Base-by-base conservation (phyloP, 2,797 vertebrate genomes). In the Muscicapa comitata region DNA sequence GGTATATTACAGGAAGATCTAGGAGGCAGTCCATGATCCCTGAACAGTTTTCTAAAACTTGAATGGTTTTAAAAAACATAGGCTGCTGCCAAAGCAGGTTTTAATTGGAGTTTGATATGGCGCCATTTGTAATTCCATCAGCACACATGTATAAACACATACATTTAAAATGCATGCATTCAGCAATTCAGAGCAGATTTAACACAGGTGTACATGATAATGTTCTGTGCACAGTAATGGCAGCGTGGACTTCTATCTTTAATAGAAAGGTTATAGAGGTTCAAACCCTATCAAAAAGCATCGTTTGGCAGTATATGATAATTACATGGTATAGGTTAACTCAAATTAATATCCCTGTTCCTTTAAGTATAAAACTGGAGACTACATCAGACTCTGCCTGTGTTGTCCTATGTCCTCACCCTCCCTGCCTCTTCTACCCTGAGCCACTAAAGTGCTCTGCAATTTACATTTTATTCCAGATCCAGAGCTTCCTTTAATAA, bases 161-260 rank as follows among this genome's bases (percentile, higher is more conserved):
- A 25, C 1, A 28, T 51, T 59, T 57, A 40, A 35, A 17, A 53
- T 58, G 17, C 4, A 50, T 16, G 2, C 4, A 45, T 72, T 57
- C 63, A 84, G 21, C 10, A 78, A 23, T 33, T 77, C 23, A 73
- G 43, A 58, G 7, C 4, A 78, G 38, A 68, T 54, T 88, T 67
- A 84, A 17, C 9, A 43, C 12, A 59, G 54, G 11, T 17, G 6
- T 50, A 15, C 7, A 7, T 8, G 3, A 33, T 31, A 31, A 37
- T 1, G 3, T 45, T 74, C 17, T 74, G 11, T 25, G 11, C 5
- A 35, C 0, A 0, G 8, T n/a, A 63, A 20, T 10, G 8, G 6
- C 28, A 79, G 9, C 14, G 6, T 68, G n/a, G 37, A 57, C 14
- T 76, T 53, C 17, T 63, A 1, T 51, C n/a, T 58, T 71, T 65